Evolutionary conservation across 2,113 vertebrate species (phyloP).

Genomic region (Parotia lawesii): DNA sequence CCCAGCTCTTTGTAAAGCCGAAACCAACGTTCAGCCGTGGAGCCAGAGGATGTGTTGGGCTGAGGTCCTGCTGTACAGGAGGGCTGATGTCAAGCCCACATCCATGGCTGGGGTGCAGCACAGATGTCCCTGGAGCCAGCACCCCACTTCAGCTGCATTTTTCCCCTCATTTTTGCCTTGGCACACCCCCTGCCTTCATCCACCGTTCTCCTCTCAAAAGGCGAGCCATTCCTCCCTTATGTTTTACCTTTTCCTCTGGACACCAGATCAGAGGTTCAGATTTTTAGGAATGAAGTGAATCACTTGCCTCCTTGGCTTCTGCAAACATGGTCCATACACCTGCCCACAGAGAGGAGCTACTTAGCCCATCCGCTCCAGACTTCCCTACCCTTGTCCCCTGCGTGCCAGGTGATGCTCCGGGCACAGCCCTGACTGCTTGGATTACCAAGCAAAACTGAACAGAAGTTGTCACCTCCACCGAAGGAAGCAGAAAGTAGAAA

Average conservation of each 20-base stretch:
- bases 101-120: not conserved
- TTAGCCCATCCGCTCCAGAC: not conserved
- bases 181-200: not conserved
- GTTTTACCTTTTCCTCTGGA: not conserved
- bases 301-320: not conserved
- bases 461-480: not conserved
- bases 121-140: not conserved
- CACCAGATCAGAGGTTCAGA: not conserved
- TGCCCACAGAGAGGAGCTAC: not conserved
- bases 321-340: not conserved
- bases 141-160: not conserved
- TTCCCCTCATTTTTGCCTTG: not conserved
- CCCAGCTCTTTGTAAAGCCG: not conserved
- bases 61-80: not conserved
- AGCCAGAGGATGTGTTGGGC: not conserved
- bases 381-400: not conserved
- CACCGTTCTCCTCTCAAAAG: not conserved
- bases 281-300: constrained; percentile 29
- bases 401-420: not conserved
- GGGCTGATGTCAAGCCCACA: not conserved
- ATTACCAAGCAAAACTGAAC: not conserved
- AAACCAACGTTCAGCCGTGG: fast-evolving
- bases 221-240: not conserved
- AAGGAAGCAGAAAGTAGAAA: not conserved
- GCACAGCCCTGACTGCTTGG: not conserved